A percentile compares a stretch with the other conserved stretches of the same genome.
These are phyloP conservation scores for Andrena marginata DNA, from an alignment of 2,888 invertebrate genomes.

Conservation along the genomic window DNA sequence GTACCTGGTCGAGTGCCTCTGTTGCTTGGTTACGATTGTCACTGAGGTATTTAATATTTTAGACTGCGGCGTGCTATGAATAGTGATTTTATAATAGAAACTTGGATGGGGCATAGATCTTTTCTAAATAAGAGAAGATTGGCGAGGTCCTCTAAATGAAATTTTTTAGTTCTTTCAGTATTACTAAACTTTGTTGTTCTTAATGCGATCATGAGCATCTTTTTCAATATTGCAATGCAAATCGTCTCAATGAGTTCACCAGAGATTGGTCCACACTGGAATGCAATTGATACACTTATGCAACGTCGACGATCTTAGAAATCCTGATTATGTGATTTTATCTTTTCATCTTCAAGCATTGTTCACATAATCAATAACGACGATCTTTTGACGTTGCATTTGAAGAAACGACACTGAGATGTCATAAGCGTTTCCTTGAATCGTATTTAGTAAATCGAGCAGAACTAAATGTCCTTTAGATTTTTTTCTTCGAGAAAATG, in stretches of 20 bases:
- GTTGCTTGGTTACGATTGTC: background rate
- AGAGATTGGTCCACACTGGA: conserved; percentile 19
- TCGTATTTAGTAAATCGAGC: background rate
- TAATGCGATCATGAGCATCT: background rate
- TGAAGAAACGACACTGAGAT: background rate
- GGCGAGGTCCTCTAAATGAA: background rate
- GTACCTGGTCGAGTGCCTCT: background rate
- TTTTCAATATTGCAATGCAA: background rate
- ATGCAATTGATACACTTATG: conserved; percentile 47
- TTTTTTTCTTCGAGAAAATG: background rate
- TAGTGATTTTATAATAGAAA: too few species aligned
- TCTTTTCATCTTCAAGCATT: conserved; percentile 9
- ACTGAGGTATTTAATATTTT: too few species aligned
- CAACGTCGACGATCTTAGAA: conserved; percentile 51
- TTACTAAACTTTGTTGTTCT: background rate
- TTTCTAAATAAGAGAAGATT: background rate
- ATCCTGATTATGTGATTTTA: conserved; percentile 19
- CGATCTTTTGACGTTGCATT: conserved; percentile 31
- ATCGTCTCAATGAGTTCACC: conserved; percentile 19
- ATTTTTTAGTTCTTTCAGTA: background rate
- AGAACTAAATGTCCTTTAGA: background rate
- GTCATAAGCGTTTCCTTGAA: background rate
- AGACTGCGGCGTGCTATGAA: too few species aligned
- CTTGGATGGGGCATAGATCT: too few species aligned
- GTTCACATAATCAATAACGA: background rate